Base-by-base conservation (phyloP, 2,888 invertebrate genomes). In the Dioctria linearis region DNA sequence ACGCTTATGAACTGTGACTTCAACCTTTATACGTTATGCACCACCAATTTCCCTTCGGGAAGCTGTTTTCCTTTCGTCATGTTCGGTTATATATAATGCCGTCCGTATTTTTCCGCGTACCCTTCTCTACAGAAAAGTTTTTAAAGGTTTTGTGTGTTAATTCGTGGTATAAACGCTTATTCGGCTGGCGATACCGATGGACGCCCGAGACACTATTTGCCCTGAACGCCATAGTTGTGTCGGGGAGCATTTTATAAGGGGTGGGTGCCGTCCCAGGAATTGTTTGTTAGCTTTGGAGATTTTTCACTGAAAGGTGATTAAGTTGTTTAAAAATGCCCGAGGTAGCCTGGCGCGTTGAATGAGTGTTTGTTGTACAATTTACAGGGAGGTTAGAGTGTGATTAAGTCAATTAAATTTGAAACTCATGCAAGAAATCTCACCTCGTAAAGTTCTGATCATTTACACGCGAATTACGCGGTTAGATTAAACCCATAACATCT, bases 131-230 rank as follows among this genome's bases (percentile, higher is more conserved):
- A 69, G 57, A 57, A 79, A 54, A 39, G 78, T 37, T 69, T 79
- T 79, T 79, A 79, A 79, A 25, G 2, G 0, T 25, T 25, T 25
- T 25, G 2, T 79, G 79, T 79, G 79, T 79, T 79, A 79, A 79
- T 79, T 79, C 79, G 61, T 61, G 59, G 69, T 59, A 61, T 79
- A 79, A 79, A 79, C 79, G 79, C 69, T 79, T 67, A 69, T 79
- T 69, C 61, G 79, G 51, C 69, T 46, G 25, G 25, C 25, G 25
- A 25, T 25, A 25, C 25, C 39, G n/a, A 9, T 40, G 73, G 43
- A 59, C 42, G 73, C 40, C 13, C 59, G 73, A 59, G 73, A 57
- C 73, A 73, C 69, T 69, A 69, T 73, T 73, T 73, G 43, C 69
- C 37, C n/a, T 51, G 51, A 51, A 37, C 69, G 51, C 9, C 69